Evolutionary conservation across 2,113 vertebrate genomes (phyloP).

Genomic region (Rhizomys pruinosus): DNA sequence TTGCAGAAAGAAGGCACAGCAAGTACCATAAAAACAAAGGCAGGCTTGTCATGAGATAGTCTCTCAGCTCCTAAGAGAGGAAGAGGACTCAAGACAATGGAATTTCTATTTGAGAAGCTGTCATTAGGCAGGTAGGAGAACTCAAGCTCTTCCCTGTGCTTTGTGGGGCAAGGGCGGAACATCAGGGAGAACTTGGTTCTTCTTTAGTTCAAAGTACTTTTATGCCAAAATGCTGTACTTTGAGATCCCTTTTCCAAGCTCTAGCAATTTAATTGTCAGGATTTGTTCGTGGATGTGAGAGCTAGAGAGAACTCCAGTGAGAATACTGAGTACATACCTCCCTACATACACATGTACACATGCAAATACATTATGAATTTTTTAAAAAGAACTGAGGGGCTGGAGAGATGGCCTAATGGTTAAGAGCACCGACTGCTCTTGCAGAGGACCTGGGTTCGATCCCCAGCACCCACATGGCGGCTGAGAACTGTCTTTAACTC

Average conservation of each 20-base stretch:
- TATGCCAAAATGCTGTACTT: background rate
- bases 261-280: conserved; percentile 18
- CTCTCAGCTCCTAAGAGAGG: background rate
- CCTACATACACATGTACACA: too few relatives aligned
- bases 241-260: background rate
- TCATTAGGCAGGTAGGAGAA: background rate
- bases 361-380: too few relatives aligned
- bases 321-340: background rate
- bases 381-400: background rate
- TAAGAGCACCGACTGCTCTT: too few relatives aligned
- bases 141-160: background rate
- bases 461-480: too few relatives aligned
- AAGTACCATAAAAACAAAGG: too few relatives aligned
- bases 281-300: background rate
- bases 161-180: background rate
- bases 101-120: background rate
- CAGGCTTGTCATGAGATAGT: background rate
- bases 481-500: too few relatives aligned
- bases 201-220: background rate
- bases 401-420: too few relatives aligned
- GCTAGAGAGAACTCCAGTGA: background rate
- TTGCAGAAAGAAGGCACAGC: background rate
- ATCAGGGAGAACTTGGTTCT: background rate
- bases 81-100: background rate
- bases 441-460: too few relatives aligned